Percentiles rank a stretch among this genome's conserved stretches.
These are phyloP conservation scores for Patella depressa DNA, from an alignment of 2,888 invertebrate genomes.

Conservation along the genomic window DNA sequence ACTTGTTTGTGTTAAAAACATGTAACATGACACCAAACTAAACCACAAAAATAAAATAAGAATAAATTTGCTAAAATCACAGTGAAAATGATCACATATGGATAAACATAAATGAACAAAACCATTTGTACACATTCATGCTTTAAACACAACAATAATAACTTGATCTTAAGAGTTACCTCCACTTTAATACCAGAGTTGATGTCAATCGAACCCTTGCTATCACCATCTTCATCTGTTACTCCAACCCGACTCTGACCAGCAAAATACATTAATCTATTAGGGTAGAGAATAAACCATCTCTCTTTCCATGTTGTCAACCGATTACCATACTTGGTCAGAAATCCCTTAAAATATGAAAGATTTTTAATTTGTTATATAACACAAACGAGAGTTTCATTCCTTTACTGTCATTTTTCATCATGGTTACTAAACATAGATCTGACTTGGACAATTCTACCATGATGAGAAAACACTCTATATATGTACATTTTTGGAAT, in stretches of 20 bases:
- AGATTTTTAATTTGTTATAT: background rate
- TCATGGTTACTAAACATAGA: no score
- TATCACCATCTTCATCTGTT: slow-evolving; percentile 76
- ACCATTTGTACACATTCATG: background rate
- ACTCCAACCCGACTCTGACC: background rate
- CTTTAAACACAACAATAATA: background rate
- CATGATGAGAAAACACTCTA: no score
- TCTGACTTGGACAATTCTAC: no score
- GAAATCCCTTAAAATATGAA: slow-evolving; percentile 76
- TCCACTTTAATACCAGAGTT: slow-evolving; percentile 71
- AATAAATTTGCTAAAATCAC: no score
- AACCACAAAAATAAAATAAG: no score
- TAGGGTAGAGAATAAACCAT: slow-evolving; percentile 85
- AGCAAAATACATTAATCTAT: slow-evolving; percentile 82
- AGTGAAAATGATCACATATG: no score
- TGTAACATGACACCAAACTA: no score
- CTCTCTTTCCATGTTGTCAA: slow-evolving; percentile 84
- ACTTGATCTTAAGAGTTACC: slow-evolving; percentile 40
- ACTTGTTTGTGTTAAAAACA: no score
- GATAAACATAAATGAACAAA: background rate
- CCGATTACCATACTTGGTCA: slow-evolving; percentile 82
- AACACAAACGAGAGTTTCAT: no score
- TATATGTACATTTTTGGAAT: no score
- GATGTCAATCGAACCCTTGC: slow-evolving; percentile 79
- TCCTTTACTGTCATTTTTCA: no score